Conservation (phyloP, 2,797 vertebrate species). For the Sebastes steindachneri region DNA sequence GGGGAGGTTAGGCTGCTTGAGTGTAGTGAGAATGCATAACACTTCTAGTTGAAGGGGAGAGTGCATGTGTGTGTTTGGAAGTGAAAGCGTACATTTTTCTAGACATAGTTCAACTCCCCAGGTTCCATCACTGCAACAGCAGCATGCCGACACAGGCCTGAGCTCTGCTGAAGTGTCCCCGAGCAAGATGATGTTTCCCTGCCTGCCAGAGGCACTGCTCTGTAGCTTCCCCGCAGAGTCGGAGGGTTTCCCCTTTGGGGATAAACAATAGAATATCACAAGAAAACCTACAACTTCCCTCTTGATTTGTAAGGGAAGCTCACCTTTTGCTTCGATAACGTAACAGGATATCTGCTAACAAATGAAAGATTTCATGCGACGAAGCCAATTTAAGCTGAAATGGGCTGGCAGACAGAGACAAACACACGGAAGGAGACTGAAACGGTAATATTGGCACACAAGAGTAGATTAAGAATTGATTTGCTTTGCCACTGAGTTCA, state of each 20-base stretch:
- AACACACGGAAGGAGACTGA: background rate
- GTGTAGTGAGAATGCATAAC: background rate
- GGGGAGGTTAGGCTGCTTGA: background rate
- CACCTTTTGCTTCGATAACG: conserved; percentile 20
- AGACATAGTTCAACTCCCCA: background rate
- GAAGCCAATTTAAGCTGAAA: conserved; percentile 9
- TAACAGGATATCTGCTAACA: background rate
- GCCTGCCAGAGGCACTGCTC: conserved; percentile 30
- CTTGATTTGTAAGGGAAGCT: conserved; percentile 2
- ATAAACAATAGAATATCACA: conserved; percentile 19
- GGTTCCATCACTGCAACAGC: background rate
- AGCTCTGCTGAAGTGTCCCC: conserved; percentile 35
- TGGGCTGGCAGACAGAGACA: background rate
- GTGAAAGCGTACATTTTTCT: background rate
- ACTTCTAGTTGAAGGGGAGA: background rate
- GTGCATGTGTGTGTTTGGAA: background rate
- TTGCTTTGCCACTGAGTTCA: conserved; percentile 20
- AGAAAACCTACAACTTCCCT: conserved; percentile 3
- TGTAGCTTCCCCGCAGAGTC: conserved; percentile 16
- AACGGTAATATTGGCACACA: conserved; percentile 6
- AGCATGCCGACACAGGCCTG: background rate
- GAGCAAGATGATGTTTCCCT: conserved; percentile 14
- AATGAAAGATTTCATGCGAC: background rate
- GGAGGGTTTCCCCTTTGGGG: conserved; percentile 9
- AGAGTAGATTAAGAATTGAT: conserved; percentile 23